Evolutionary conservation across 2,797 vertebrate species (phyloP), one percentile per base, ranked within the genome.

Genomic region (Hypotaenidia okinawae): DNA sequence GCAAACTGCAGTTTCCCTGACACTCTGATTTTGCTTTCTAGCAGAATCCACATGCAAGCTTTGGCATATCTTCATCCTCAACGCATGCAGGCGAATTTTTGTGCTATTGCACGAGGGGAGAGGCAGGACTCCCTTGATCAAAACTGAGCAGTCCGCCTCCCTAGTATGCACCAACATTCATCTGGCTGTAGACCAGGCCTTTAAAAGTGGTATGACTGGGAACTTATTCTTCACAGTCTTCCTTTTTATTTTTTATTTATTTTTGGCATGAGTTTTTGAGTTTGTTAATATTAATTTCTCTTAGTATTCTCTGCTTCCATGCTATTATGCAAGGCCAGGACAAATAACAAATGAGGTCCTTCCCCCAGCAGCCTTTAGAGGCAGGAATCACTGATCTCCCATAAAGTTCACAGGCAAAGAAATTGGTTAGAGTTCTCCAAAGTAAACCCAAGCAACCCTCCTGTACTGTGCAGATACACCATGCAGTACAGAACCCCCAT

Each of bases 1-100:
- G 7, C 25, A 78, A 79, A 45, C 3, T 4, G 30, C 49, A 27
- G 15, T 63, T 74, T 80, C 47, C 41, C 32, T 82, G 25, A 24
- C 24, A 9, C 12, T 54, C 21, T 13, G 59, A 2, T 51, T 72
- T 59, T 70, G 8, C 18, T 68, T 73, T 94, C 85, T 51, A n/a
- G 32, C 33, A 84, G 21, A 58, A 41, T n/a, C 45, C 30, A 9
- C 7, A 3, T 9, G 7, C 32, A 61, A 0, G 1, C 55, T 90
- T 30, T 37, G 47, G 43, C 37, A 55, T 11, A 32, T 51, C 27
- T 49, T 30, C 33, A 9, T 4, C 28, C 22, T 16, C 37, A 39
- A 5, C 0, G 0, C 3, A 2, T 2, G 8, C 35, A 22, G 25
- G 41, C 18, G 25, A 62, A 39, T 22, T 18, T 17, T 11, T 39